phyloP scores from a whole-genome alignment of 1,140 invertebrate genomes.

The Agraylea sexmaculata region DNA sequence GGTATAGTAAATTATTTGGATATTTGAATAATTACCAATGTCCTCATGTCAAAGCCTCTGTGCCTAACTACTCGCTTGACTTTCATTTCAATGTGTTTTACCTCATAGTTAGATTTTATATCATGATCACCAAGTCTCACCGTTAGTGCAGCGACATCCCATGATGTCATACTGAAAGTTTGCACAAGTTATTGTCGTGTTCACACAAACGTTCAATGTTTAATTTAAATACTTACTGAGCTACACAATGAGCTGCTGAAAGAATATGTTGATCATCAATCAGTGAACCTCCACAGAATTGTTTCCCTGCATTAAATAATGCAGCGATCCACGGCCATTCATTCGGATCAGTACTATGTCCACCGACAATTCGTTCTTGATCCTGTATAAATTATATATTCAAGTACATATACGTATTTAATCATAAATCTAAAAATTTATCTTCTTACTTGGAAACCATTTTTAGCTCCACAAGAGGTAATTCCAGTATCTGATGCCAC shows the following conservation, averaged over 20 bases:
- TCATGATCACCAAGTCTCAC: conserved; percentile 74
- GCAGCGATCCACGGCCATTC: conserved; percentile 82
- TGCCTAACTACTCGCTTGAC: conserved; percentile 75
- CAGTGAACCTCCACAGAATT: conserved; percentile 83
- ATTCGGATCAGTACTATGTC: conserved; percentile 62
- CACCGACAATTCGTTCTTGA: conserved; percentile 72
- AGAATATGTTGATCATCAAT: conserved; percentile 73
- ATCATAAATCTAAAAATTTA: conserved; percentile 5
- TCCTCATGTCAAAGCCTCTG: conserved; percentile 69
- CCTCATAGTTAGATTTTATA: conserved; percentile 59
- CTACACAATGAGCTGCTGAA: conserved; percentile 84
- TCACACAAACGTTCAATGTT: background rate
- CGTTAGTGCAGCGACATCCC: conserved; percentile 70
- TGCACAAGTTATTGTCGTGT: conserved; percentile 10
- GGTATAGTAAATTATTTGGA: conserved; percentile 2
- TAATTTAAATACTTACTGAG: conserved; percentile 53
- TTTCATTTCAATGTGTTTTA: conserved; percentile 59
- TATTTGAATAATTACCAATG: conserved; percentile 46
- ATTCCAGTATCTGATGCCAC: conserved; percentile 25
- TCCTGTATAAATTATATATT: conserved; percentile 37
- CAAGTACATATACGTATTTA: background rate
- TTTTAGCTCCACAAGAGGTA: conserved; percentile 55
- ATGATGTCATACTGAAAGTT: conserved; percentile 68
- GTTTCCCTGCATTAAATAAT: conserved; percentile 67
- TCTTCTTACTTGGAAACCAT: conserved; percentile 44